Evolutionary conservation across 2,113 vertebrate species (phyloP), one percentile per base, ranked within the genome.

Genomic region (Aptenodytes forsteri): DNA sequence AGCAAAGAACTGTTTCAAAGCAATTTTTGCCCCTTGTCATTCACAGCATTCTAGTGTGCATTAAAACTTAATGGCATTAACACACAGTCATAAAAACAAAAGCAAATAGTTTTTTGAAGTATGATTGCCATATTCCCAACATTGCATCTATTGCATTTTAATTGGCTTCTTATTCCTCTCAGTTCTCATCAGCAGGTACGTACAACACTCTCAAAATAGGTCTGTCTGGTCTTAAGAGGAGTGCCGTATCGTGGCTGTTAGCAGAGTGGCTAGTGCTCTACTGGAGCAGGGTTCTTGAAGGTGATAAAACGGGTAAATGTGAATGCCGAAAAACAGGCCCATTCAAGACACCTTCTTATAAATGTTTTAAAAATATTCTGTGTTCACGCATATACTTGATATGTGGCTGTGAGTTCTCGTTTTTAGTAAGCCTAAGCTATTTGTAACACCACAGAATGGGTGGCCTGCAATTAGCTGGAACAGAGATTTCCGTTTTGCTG

Each of bases 371-470:
- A 93, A 83, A 42, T 52, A 62, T 3, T 69, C 17, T 14, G 10
- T 42, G 34, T 52, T 71, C 7, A 2, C 3, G 4, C 36, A 11
- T 50, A 19, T 7, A 46, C 66, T 72, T 88, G 18, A 17, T 59
- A 15, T 0, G 0, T 47, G 46, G 17, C 66, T 76, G 7, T 17
- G 32, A 88, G 42, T 30, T 82, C 49, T 56, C 90, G 16, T 17
- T 84, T 91, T 56, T 18, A 61, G 38, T 75, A 83, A 84, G 34
- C 44, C 21, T 29, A 5, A 29, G 15, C 3, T 1, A 36, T 66
- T 59, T 58, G 16, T 85, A 83, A n/a, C 20, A 9, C 29, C 11
- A 11, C 25, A 30, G 58, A 69, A 61, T 13, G 0, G 0, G 40
- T 79, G 83, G 40, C 36, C 26, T 87, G 11, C 44, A 52, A 9